Conservation (phyloP, 2,888 invertebrate genomes). For the Opisthograptis luteolata region DNA sequence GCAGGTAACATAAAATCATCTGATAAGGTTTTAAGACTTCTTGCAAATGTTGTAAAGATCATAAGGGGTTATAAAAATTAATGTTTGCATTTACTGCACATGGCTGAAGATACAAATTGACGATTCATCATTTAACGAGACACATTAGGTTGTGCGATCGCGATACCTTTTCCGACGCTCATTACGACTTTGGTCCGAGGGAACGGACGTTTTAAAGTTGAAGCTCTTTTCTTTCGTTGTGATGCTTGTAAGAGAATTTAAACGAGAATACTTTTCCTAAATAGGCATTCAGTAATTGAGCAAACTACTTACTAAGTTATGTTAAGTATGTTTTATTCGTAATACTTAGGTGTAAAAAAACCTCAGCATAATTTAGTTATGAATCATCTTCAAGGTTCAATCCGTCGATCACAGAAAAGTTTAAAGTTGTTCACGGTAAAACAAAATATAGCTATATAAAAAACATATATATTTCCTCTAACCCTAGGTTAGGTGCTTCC, state of each 20-base stretch:
- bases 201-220: constrained; percentile 41
- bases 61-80: constrained; percentile 39
- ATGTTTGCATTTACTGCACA: constrained; percentile 38
- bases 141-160: constrained; percentile 61
- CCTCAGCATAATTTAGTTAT: too few relatives aligned
- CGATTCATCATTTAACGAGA: constrained; percentile 61
- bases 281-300: background rate
- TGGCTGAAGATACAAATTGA: constrained; percentile 58
- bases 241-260: background rate
- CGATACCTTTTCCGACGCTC: constrained; percentile 62
- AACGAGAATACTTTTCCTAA: background rate
- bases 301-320: background rate
- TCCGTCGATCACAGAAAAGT: too few relatives aligned
- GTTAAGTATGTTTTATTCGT: too few relatives aligned
- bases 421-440: too few relatives aligned
- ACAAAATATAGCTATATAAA: too few relatives aligned
- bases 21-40: constrained; percentile 16
- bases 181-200: constrained; percentile 62
- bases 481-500: too few relatives aligned
- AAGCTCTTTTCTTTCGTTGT: constrained; percentile 44
- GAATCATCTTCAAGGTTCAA: too few relatives aligned
- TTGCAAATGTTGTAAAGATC: constrained; percentile 11
- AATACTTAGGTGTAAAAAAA: too few relatives aligned
- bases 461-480: too few relatives aligned
- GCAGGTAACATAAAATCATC: constrained; percentile 17